Evolutionary conservation across 2,113 vertebrate genomes (phyloP).

Genomic region (Sander vitreus): DNA sequence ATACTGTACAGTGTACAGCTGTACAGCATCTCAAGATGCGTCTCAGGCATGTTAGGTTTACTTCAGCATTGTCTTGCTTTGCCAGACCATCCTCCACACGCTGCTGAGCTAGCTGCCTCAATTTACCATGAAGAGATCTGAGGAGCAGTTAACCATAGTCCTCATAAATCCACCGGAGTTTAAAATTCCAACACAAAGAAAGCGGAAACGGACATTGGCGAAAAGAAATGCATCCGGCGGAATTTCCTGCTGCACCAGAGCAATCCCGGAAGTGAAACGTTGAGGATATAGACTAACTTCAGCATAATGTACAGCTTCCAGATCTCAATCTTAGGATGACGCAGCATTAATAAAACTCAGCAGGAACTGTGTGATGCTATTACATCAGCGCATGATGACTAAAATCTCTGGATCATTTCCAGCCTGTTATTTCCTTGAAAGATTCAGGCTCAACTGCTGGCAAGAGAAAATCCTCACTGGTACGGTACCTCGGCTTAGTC

Average conservation of each 20-base stretch:
- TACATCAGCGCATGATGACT: neutral
- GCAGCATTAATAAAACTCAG: neutral
- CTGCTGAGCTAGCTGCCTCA: too few relatives aligned
- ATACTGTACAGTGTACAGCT: neutral
- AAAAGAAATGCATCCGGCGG: too few relatives aligned
- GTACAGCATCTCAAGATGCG: slow-evolving; percentile 1
- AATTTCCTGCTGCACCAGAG: too few relatives aligned
- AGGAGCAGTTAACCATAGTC: too few relatives aligned
- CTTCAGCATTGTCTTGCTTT: neutral
- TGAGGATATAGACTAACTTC: too few relatives aligned
- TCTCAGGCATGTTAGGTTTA: neutral
- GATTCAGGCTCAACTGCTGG: neutral
- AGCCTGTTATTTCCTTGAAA: neutral
- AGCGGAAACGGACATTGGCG: too few relatives aligned
- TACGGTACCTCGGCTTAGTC: neutral
- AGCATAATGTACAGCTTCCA: neutral
- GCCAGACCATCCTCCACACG: too few relatives aligned
- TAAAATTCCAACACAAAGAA: too few relatives aligned
- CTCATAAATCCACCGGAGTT: too few relatives aligned
- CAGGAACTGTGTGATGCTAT: neutral
- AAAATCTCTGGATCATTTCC: neutral
- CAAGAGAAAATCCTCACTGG: neutral
- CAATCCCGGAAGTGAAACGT: too few relatives aligned
- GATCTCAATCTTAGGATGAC: neutral
- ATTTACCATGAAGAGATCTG: too few relatives aligned